Conservation (phyloP, 1,140 invertebrate species). For the Drosophila nikananu region DNA sequence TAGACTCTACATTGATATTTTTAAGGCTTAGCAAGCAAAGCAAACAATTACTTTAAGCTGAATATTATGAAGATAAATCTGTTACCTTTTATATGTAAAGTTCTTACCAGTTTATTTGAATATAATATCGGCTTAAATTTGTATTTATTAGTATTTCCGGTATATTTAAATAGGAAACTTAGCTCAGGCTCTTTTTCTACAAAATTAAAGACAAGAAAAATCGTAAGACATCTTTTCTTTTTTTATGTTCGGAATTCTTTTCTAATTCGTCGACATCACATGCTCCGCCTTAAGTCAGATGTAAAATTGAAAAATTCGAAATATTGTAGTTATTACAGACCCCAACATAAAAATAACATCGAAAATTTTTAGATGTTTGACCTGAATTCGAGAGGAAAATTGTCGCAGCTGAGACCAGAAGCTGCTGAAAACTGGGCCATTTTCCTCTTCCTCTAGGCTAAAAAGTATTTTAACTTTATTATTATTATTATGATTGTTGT, state of each 20-base stretch:
- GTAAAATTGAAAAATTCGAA: slow-evolving; percentile 16
- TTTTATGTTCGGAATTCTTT: not conserved
- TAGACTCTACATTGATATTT: slow-evolving; percentile 1
- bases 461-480: slow-evolving; percentile 65
- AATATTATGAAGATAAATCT: not conserved
- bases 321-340: slow-evolving; percentile 22
- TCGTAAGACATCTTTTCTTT: not conserved
- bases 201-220: not conserved
- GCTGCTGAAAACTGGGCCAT: slow-evolving; percentile 63
- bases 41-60: not conserved
- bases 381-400: slow-evolving; percentile 64
- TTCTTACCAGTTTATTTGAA: not conserved
- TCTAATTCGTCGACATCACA: not conserved
- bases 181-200: not conserved
- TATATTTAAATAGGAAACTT: too few relatives aligned
- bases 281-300: slow-evolving; percentile 25
- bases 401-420: slow-evolving; percentile 49
- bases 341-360: slow-evolving; percentile 33
- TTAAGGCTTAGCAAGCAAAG: not conserved
- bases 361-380: slow-evolving; percentile 42
- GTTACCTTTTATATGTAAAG: not conserved
- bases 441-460: slow-evolving; percentile 29
- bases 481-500: slow-evolving; percentile 65
- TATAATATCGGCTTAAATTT: not conserved
- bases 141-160: not conserved